Conservation (phyloP, 2,888 invertebrate species). For the Caenorhabditis virilis region DNA sequence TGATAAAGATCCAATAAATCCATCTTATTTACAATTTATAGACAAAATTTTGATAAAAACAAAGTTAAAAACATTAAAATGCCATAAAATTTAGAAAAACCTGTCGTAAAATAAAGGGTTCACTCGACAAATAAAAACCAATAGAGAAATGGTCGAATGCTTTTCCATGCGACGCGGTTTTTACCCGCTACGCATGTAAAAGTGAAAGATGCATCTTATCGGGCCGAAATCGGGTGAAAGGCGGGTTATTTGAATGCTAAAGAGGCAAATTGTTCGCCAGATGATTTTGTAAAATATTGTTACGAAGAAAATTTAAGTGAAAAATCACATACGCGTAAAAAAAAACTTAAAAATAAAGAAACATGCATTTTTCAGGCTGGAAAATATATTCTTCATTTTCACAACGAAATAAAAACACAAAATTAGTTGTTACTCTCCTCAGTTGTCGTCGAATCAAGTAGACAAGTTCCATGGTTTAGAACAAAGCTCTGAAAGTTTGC, state of each 20-base stretch:
- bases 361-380: background rate
- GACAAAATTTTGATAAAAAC: background rate
- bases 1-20: conserved; percentile 46
- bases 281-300: background rate
- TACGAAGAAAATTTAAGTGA: too few relatives aligned
- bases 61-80: background rate
- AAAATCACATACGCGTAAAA: too few relatives aligned
- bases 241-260: conserved; percentile 4
- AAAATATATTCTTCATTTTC: background rate
- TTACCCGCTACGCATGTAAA: background rate
- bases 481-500: conserved; percentile 16
- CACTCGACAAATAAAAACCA: too few relatives aligned
- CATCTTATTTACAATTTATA: conserved; percentile 20
- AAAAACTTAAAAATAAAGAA: background rate
- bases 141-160: conserved; percentile 3
- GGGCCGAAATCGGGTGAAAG: background rate
- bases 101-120: too few relatives aligned
- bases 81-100: too few relatives aligned
- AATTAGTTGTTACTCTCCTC: too few relatives aligned
- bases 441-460: conserved; percentile 8
- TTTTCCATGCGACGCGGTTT: conserved; percentile 4
- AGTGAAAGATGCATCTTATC: too few relatives aligned
- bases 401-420: too few relatives aligned
- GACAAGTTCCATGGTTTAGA: conserved; percentile 12
- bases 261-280: background rate